Evolutionary conservation across 1,140 invertebrate species (phyloP).

Genomic region (Matsumurasca onukii): DNA sequence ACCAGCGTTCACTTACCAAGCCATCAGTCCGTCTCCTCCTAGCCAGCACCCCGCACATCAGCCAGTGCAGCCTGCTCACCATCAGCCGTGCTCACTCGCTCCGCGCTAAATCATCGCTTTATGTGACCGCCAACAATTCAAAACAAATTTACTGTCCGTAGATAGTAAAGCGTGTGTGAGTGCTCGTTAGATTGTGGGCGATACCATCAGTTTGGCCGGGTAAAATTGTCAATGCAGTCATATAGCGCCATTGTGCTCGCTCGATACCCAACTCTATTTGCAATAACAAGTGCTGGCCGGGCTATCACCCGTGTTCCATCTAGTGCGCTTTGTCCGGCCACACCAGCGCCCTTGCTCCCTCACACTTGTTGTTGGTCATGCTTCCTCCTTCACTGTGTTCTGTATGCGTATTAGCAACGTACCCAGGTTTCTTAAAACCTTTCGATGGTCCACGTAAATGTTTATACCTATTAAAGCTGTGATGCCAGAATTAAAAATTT

Average conservation of each 20-base stretch:
- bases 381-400: not conserved
- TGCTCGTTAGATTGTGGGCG: conserved; percentile 11
- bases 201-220: conserved; percentile 17
- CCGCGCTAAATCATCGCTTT: conserved; percentile 11
- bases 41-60: too few relatives aligned
- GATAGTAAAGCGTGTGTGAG: conserved; percentile 13
- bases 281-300: conserved; percentile 14
- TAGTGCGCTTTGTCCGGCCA: not conserved
- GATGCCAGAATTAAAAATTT: too few relatives aligned
- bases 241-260: conserved; percentile 15
- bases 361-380: not conserved
- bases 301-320: conserved; percentile 4
- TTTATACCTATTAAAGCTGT: too few relatives aligned
- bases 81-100: too few relatives aligned
- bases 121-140: conserved; percentile 8
- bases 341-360: not conserved
- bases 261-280: conserved; percentile 16
- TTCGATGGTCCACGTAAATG: too few relatives aligned
- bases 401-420: too few relatives aligned
- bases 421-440: too few relatives aligned
- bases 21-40: too few relatives aligned
- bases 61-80: too few relatives aligned
- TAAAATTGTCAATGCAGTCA: conserved; percentile 27
- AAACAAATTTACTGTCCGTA: conserved; percentile 21
- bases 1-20: too few relatives aligned